A percentile compares a stretch with the other conserved stretches of the same genome.
These are phyloP conservation scores for Montipora foliosa DNA, from an alignment of 64 coral and sea anemone genomes.

Conservation along the genomic window DNA sequence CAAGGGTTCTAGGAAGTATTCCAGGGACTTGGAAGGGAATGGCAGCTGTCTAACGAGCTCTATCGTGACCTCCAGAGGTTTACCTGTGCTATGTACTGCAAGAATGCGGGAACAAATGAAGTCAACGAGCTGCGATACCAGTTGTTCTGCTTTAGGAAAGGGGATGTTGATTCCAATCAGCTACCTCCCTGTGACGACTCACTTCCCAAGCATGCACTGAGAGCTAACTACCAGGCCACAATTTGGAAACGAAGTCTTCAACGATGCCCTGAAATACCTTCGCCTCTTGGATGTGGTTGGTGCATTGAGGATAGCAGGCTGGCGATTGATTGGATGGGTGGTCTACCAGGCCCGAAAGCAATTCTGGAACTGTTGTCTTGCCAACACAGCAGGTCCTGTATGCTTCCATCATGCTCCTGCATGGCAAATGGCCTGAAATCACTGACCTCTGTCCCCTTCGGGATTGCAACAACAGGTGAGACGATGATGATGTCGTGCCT, in stretches of 20 bases:
- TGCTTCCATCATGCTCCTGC: no score
- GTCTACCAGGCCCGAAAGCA: no score
- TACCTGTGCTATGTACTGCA: conserved; percentile 33
- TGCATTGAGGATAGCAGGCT: neutral
- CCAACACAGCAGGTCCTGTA: no score
- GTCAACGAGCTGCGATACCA: conserved; percentile 4
- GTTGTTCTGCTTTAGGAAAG: conserved; percentile 42
- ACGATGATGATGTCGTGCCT: conserved; percentile 26
- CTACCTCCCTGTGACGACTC: conserved; percentile 40
- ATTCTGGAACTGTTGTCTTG: no score
- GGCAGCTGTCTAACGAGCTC: conserved; percentile 21
- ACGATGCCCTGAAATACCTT: conserved; percentile 33
- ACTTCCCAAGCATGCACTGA: neutral
- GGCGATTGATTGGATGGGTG: no score
- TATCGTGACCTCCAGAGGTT: conserved; percentile 2
- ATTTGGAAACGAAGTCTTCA: conserved; percentile 36
- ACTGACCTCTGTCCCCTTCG: no score
- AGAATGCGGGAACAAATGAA: neutral
- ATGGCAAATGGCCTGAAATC: no score
- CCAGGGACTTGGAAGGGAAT: conserved; percentile 48
- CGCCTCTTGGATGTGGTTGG: conserved; percentile 19
- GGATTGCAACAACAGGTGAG: neutral
- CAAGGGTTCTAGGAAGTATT: neutral
- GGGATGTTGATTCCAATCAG: conserved; percentile 33
- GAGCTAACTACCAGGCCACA: conserved; percentile 31